Conservation (phyloP, 2,113 vertebrate species). For the Mixornis gularis region DNA sequence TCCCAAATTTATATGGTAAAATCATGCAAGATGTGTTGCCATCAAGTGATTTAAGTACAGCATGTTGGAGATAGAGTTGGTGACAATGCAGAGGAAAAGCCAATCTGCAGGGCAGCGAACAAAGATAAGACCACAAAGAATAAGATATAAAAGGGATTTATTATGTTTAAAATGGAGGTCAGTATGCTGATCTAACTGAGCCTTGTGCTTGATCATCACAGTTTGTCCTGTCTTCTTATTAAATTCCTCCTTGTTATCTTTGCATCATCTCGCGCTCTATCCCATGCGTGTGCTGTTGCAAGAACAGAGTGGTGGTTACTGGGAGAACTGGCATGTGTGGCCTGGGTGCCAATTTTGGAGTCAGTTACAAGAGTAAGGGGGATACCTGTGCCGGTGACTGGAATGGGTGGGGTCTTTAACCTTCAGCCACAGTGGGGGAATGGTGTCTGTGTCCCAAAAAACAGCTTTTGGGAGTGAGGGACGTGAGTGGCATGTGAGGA, state of each 20-base stretch:
- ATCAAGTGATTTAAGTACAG: background rate
- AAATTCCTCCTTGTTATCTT: background rate
- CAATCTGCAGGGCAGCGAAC: background rate
- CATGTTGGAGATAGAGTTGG: background rate
- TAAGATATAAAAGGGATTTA: background rate
- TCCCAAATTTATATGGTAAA: background rate
- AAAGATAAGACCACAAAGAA: background rate
- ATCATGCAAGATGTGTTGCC: background rate
- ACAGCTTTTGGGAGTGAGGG: background rate
- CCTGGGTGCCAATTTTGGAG: background rate
- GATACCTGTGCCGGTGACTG: background rate
- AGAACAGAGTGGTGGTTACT: too few relatives aligned
- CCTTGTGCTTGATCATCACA: background rate
- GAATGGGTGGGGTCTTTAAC: background rate
- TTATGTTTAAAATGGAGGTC: background rate
- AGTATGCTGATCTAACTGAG: background rate
- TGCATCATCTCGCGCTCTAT: fast-evolving
- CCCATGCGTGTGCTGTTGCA: background rate
- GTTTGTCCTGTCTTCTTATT: background rate
- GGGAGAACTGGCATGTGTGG: fast-evolving
- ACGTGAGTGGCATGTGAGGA: background rate
- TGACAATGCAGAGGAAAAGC: background rate
- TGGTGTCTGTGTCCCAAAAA: background rate
- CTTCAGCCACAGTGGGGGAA: background rate
- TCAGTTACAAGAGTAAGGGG: background rate